Conservation (phyloP, 2,888 invertebrate species). For the Spilarctia lutea region DNA sequence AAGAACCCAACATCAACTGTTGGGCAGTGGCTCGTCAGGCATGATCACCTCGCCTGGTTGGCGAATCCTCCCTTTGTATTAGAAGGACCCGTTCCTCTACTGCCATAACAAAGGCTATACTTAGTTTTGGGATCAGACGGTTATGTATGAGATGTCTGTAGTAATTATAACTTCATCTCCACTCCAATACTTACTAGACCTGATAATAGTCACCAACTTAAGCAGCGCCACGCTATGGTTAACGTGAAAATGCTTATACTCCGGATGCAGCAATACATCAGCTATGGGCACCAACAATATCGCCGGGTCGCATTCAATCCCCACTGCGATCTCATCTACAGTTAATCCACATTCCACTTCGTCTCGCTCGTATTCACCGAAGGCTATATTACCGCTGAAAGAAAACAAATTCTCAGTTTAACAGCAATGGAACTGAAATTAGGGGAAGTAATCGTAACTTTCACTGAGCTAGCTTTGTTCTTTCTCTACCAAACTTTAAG, state of each 20-base stretch:
- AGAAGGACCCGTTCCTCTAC: no score
- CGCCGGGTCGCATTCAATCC: slow-evolving; percentile 2
- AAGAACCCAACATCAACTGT: no score
- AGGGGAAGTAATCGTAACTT: background rate
- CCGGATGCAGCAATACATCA: slow-evolving; percentile 30
- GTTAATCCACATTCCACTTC: slow-evolving; percentile 21
- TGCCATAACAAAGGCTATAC: no score
- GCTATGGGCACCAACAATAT: slow-evolving; percentile 25
- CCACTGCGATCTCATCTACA: background rate
- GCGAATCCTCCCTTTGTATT: no score
- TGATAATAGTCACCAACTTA: slow-evolving; percentile 65
- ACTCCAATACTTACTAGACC: slow-evolving; percentile 63
- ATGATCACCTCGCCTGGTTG: no score
- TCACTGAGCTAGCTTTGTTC: background rate
- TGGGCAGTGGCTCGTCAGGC: no score
- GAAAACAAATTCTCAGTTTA: background rate
- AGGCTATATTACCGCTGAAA: slow-evolving; percentile 32
- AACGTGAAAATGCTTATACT: slow-evolving; percentile 35
- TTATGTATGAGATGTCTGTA: no score
- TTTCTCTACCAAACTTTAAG: background rate
- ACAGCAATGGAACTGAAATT: background rate
- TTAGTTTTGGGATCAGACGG: no score
- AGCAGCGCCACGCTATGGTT: slow-evolving; percentile 68
- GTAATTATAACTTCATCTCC: background rate
- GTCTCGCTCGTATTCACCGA: slow-evolving; percentile 34